phyloP scores from a whole-genome alignment of 2,797 vertebrate species.

The Lateolabrax maculatus region DNA sequence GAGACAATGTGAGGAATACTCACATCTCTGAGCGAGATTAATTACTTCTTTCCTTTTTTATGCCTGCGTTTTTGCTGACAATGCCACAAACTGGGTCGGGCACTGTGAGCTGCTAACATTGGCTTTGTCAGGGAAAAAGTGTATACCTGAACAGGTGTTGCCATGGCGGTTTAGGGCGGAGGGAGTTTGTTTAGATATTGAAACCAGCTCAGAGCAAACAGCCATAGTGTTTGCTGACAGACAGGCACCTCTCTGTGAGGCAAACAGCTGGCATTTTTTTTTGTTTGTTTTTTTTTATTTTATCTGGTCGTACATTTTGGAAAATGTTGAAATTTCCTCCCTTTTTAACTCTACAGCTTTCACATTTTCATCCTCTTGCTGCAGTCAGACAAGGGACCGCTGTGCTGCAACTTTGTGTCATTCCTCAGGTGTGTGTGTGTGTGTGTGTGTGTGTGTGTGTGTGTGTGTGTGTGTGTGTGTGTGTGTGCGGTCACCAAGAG shows the following conservation, averaged over 20 bases:
- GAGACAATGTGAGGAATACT: conserved; percentile 69
- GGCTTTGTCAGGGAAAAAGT: conserved; percentile 33
- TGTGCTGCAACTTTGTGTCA: conserved; percentile 25
- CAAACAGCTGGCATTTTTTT: conserved; percentile 4
- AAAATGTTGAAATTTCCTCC: neutral
- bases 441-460: conserved; percentile 14
- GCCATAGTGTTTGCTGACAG: conserved; percentile 12
- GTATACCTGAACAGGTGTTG: conserved; percentile 62
- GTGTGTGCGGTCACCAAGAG: conserved; percentile 19
- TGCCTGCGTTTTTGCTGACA: conserved; percentile 63
- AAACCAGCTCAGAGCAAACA: conserved; percentile 18
- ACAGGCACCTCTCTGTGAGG: neutral
- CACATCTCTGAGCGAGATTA: conserved; percentile 70
- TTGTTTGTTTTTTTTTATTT: no score
- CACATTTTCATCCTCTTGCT: conserved; percentile 10
- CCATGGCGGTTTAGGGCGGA: neutral
- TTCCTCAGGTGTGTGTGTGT: conserved; percentile 25
- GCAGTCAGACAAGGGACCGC: neutral
- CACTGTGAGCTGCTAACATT: conserved; percentile 11
- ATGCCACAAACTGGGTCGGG: conserved; percentile 58
- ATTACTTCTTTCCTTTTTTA: conserved; percentile 63
- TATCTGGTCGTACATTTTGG: neutral
- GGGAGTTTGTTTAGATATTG: conserved; percentile 10
- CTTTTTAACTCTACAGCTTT: neutral
- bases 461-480: conserved; percentile 22